phyloP scores from a whole-genome alignment of 2,888 invertebrate species.

The Lasioglossum zephyrum region DNA sequence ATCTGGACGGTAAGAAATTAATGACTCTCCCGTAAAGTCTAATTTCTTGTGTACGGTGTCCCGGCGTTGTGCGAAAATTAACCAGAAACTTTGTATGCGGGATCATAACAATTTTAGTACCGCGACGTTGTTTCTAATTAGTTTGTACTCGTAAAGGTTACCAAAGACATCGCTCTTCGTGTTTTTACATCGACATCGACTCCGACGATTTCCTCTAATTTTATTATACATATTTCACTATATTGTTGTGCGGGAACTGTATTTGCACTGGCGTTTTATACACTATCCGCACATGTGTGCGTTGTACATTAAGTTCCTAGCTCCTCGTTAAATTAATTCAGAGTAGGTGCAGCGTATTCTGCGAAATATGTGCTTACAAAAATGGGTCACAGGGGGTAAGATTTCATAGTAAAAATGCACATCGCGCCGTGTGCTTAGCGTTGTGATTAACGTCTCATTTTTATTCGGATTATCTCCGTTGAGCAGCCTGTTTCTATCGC shows the following conservation, averaged over 20 bases:
- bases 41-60: background rate
- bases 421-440: background rate
- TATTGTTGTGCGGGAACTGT: background rate
- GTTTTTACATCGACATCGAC: background rate
- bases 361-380: background rate
- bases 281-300: background rate
- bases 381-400: background rate
- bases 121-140: background rate
- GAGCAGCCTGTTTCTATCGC: background rate
- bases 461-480: background rate
- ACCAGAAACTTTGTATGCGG: background rate
- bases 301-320: background rate
- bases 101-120: background rate
- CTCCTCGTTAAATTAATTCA: constrained; percentile 1
- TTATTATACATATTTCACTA: background rate
- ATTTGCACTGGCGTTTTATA: background rate
- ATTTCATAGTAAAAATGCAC: background rate
- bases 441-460: background rate
- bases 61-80: background rate
- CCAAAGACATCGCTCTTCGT: background rate
- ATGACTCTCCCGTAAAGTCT: background rate
- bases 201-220: background rate
- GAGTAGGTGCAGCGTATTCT: background rate
- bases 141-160: background rate
- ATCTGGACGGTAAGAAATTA: background rate